phyloP scores from a whole-genome alignment of 2,113 vertebrate species.

The Cyprinus carpio region DNA sequence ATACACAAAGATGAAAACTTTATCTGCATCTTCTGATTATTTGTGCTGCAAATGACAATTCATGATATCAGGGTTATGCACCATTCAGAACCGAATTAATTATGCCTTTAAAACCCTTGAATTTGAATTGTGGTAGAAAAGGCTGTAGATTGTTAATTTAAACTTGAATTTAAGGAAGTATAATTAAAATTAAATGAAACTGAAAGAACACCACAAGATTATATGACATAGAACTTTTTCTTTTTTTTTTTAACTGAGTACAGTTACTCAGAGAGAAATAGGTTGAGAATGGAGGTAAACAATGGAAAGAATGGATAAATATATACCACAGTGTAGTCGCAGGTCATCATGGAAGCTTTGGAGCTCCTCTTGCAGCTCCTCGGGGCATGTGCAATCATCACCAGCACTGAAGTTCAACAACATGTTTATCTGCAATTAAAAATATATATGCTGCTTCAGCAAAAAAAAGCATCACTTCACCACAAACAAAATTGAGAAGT shows the following conservation, averaged over 20 bases:
- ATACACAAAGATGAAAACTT: neutral
- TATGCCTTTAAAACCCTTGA: neutral
- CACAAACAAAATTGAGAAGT: too few species aligned
- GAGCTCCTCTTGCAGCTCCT: constrained; percentile 89
- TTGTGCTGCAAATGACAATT: neutral
- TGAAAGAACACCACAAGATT: neutral
- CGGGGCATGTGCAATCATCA: constrained; percentile 95
- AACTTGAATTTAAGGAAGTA: neutral
- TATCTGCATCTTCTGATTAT: neutral
- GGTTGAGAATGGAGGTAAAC: neutral
- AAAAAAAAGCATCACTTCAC: neutral
- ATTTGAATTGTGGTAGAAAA: neutral
- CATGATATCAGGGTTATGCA: neutral
- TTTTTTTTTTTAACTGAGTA: neutral
- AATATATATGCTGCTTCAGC: neutral
- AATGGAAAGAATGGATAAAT: neutral
- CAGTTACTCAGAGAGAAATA: neutral
- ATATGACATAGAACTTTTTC: neutral
- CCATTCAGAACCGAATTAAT: neutral
- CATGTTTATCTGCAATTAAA: constrained; percentile 88
- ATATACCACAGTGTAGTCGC: constrained; percentile 89
- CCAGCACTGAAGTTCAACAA: constrained; percentile 91
- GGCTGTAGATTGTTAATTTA: neutral
- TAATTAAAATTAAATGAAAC: neutral
- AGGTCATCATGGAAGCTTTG: constrained; percentile 92